Evolutionary conservation across 2,888 invertebrate genomes (phyloP), one percentile per base, ranked within the genome.

Genomic region (Noctua janthina): DNA sequence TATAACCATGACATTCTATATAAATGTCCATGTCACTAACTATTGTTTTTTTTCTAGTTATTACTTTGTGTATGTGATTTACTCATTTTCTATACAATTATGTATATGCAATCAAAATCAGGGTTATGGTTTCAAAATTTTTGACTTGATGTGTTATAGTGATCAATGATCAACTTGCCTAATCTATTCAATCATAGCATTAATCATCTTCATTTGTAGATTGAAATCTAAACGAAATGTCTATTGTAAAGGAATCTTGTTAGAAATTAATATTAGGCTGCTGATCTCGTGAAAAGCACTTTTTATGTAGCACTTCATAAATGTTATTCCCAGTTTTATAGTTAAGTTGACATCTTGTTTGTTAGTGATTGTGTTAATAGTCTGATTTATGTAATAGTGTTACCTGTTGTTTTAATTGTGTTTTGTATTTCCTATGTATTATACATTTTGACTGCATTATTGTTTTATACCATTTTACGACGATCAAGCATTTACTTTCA

Each of bases 331-430:
- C 91, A 92, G 84, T 93, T 93, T 93, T 93, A 92, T 88, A 83
- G 86, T 91, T 94, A 93, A 93, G 93, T 95, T 94, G 92, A 94
- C 91, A 91, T 94, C 90, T 94, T 94, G 93, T 95, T 95, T 93
- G 93, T 95, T 95, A 93, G 93, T 95, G 92, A 95, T 95, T 94
- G 90, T 94, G 93, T 93, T 94, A 93, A 90, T 93, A 95, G 95
- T 95, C 94, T 96, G 95, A 95, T 94, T 95, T 95, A 93, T 92
- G 92, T 93, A 92, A 80, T 89, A 94, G 93, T 91, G 94, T 96
- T 95, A 94, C 92, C 93, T 95, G 94, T 96, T 95, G 93, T 93
- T 94, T 93, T 93, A 90, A 92, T 92, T 93, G 91, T 92, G 90
- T 92, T 92, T 93, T 87, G 78, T 88, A 85, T 87, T 86, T 87